These are phyloP conservation scores for Lithophane semibrunnea DNA, from an alignment of 2,888 invertebrate genomes.

Conservation along the genomic window DNA sequence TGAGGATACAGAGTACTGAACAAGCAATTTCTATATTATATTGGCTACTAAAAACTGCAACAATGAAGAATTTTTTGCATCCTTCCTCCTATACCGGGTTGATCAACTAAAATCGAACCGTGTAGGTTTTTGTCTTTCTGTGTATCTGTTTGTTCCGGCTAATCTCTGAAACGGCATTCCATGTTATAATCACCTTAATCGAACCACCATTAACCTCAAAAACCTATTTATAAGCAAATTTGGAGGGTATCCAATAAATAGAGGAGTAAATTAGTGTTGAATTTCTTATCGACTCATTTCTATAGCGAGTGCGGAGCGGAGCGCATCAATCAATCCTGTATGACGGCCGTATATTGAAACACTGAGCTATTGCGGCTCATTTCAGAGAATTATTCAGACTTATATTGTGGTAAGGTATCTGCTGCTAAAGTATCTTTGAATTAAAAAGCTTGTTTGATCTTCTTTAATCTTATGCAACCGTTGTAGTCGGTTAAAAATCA, in stretches of 20 bases:
- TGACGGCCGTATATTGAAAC: slow-evolving; percentile 77
- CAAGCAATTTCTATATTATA: too few relatives aligned
- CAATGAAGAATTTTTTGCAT: too few relatives aligned
- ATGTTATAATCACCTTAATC: slow-evolving; percentile 44
- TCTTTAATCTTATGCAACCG: too few relatives aligned
- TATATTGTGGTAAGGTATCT: slow-evolving; percentile 27
- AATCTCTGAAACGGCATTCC: too few relatives aligned
- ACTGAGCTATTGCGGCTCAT: slow-evolving; percentile 58
- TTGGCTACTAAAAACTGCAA: too few relatives aligned
- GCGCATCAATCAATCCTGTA: slow-evolving; percentile 77
- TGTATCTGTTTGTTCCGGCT: too few relatives aligned
- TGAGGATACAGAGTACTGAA: too few relatives aligned
- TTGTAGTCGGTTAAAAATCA: too few relatives aligned
- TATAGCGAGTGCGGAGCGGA: slow-evolving; percentile 58
- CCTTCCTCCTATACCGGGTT: too few relatives aligned
- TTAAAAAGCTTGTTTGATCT: background rate
- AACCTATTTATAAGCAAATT: slow-evolving; percentile 68
- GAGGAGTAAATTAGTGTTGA: slow-evolving; percentile 73
- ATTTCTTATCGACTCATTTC: slow-evolving; percentile 74
- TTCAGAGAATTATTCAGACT: slow-evolving; percentile 31
- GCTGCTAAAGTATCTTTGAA: slow-evolving; percentile 17
- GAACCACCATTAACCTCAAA: slow-evolving; percentile 51
- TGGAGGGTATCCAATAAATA: slow-evolving; percentile 68
- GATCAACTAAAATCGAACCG: too few relatives aligned
- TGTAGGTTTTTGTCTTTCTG: too few relatives aligned